Evolutionary conservation across 1,140 invertebrate species (phyloP).

Genomic region (Steinernema khuongi): DNA sequence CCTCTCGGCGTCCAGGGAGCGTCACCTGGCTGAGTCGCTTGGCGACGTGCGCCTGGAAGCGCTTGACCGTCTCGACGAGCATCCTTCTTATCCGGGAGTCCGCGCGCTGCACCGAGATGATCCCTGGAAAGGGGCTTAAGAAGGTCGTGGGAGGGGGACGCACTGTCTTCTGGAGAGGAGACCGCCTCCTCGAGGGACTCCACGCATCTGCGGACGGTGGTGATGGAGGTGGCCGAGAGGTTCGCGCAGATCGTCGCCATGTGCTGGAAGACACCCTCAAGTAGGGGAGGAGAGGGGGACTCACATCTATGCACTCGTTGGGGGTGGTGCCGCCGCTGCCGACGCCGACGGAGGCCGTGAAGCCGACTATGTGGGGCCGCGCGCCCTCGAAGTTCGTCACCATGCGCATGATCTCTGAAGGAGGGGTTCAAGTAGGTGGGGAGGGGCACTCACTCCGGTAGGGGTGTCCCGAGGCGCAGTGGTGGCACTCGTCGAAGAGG

Average conservation of each 20-base stretch:
- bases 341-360: neutral
- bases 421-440: neutral
- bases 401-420: neutral
- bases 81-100: too few relatives aligned
- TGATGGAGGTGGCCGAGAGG: neutral
- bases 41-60: too few relatives aligned
- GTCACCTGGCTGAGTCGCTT: neutral
- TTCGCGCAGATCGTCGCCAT: neutral
- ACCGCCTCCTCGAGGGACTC: neutral
- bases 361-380: neutral
- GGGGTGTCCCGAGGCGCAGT: neutral
- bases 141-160: neutral
- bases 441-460: neutral
- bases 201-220: neutral
- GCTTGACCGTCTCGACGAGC: too few relatives aligned
- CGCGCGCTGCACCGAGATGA: neutral
- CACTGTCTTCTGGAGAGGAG: neutral
- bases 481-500: neutral
- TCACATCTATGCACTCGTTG: neutral
- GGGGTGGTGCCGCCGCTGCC: neutral
- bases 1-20: neutral
- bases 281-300: neutral
- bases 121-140: neutral
- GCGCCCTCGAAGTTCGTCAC: neutral
- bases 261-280: neutral